These are phyloP conservation scores for Pelvicachromis taeniatus DNA, from an alignment of 2,113 vertebrate species.

Conservation along the genomic window DNA sequence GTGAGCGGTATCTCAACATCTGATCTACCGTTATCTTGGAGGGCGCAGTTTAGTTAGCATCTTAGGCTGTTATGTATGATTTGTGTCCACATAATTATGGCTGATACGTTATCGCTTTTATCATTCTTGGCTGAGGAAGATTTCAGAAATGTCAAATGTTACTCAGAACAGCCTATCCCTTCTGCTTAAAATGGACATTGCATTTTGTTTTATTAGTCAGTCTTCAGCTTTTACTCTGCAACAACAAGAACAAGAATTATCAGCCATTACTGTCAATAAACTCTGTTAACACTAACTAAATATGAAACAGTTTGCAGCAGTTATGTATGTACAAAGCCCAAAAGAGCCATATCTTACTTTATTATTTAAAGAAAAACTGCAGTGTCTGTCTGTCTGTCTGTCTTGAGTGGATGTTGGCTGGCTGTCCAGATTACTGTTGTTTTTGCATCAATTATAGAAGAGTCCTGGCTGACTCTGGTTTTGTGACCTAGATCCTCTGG, in stretches of 20 bases:
- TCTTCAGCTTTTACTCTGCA: neutral
- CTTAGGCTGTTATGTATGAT: neutral
- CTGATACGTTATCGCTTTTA: neutral
- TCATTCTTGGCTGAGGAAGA: neutral
- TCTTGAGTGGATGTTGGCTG: neutral
- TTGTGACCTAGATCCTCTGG: slow-evolving; percentile 46
- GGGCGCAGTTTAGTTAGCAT: neutral
- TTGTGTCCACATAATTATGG: neutral
- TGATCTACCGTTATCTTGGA: neutral
- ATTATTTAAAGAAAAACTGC: neutral
- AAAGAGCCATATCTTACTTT: neutral
- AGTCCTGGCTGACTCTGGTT: slow-evolving; percentile 25
- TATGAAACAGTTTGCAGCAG: neutral
- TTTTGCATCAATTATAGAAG: slow-evolving; percentile 45
- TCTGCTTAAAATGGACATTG: neutral
- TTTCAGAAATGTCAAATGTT: neutral
- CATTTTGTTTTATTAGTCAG: neutral
- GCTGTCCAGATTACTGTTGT: slow-evolving; percentile 1
- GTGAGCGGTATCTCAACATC: neutral
- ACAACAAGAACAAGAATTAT: neutral
- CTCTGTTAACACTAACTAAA: neutral
- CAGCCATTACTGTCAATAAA: neutral
- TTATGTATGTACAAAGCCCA: neutral
- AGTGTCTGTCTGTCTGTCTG: neutral
- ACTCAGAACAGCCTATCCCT: neutral